phyloP scores from a whole-genome alignment of 2,797 vertebrate species.

The Prionace glauca region DNA sequence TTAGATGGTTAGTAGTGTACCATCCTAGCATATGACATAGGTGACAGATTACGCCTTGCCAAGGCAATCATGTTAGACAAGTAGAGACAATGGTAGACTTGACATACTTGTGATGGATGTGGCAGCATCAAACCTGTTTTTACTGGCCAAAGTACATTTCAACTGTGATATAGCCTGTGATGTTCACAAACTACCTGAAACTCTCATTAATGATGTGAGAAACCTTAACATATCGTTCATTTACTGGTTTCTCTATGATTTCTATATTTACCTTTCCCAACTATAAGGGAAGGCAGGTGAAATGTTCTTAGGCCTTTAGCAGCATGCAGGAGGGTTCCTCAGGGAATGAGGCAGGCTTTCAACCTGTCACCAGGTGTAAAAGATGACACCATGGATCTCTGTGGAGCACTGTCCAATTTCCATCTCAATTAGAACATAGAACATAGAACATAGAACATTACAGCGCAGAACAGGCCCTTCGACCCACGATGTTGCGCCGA shows the following conservation, averaged over 20 bases:
- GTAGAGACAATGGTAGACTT: neutral
- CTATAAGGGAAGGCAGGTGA: neutral
- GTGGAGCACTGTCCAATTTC: neutral
- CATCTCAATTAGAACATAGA: neutral
- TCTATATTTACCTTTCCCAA: neutral
- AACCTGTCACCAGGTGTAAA: neutral
- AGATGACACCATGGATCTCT: neutral
- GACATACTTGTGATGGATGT: neutral
- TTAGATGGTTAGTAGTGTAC: neutral
- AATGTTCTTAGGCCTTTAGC: neutral
- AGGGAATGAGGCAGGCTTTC: neutral
- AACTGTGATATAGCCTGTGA: neutral
- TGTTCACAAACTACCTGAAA: neutral
- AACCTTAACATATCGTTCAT: neutral
- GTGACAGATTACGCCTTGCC: neutral
- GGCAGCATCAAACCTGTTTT: neutral
- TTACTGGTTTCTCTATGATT: neutral
- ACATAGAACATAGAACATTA: no score
- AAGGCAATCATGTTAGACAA: neutral
- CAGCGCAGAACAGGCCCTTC: no score
- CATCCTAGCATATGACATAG: neutral
- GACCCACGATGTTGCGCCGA: no score
- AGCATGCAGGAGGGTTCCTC: neutral
- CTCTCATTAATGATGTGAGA: neutral
- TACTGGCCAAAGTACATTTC: neutral